phyloP scores from a whole-genome alignment of 2,113 vertebrate genomes.

The Thamnophis sirtalis region DNA sequence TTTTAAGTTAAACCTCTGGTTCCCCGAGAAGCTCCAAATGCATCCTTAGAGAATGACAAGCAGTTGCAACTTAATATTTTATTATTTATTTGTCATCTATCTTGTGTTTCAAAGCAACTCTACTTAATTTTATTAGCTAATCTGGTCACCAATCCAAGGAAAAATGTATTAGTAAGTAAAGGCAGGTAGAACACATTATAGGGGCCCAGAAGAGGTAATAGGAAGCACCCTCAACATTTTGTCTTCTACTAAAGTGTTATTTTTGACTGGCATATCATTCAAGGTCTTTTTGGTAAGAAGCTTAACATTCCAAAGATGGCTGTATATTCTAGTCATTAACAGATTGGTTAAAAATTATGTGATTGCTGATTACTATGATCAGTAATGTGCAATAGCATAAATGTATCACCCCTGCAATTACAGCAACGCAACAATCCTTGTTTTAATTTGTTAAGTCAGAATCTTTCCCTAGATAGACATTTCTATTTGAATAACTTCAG shows the following conservation, averaged over 20 bases:
- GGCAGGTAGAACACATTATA: neutral
- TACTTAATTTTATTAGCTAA: neutral
- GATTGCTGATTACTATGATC: neutral
- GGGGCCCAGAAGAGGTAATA: neutral
- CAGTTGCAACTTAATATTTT: neutral
- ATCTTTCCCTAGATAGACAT: neutral
- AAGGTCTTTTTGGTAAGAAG: neutral
- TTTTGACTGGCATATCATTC: neutral
- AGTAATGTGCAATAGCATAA: neutral
- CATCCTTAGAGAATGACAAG: neutral
- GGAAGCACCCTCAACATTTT: neutral
- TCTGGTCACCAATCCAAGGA: neutral
- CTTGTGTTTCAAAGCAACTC: neutral
- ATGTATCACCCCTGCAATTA: neutral
- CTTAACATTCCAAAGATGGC: neutral
- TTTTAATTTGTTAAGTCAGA: neutral
- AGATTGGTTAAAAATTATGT: neutral
- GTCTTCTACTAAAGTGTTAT: neutral
- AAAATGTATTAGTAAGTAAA: neutral
- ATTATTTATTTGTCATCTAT: neutral
- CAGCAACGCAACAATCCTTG: neutral
- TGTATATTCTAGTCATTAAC: neutral
- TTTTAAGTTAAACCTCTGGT: neutral
- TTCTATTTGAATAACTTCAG: neutral
- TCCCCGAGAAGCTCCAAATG: neutral